A percentile compares a stretch with the other conserved stretches of the same genome.
phyloP scores from a whole-genome alignment of 53 echinoderm and acorn worm species.

The Glandiceps talaboti region DNA sequence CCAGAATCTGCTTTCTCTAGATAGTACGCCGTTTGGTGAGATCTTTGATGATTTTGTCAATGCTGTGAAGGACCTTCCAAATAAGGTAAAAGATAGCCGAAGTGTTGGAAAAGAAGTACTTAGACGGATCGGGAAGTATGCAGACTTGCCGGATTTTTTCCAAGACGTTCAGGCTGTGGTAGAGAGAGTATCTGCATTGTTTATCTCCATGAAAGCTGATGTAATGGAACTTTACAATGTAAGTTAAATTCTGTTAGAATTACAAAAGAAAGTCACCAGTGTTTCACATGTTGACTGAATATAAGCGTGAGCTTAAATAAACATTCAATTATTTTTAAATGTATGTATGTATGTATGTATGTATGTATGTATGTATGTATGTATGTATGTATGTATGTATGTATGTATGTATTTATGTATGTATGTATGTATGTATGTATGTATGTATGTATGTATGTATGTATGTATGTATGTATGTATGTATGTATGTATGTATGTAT shows the following conservation, averaged over 20 bases:
- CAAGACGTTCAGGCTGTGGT: conserved; percentile 7
- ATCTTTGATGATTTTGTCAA: background rate
- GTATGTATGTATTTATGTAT: no score
- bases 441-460: no score
- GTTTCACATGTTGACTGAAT: no score
- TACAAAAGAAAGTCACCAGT: no score
- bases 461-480: no score
- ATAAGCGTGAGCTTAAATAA: no score
- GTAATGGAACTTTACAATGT: conserved; percentile 40
- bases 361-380: no score
- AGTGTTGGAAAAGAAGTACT: background rate
- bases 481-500: no score
- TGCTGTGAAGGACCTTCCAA: background rate
- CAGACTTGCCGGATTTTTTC: conserved; percentile 18
- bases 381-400: background rate
- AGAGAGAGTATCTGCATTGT: conserved; percentile 17
- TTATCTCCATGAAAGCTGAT: conserved; percentile 31
- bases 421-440: no score
- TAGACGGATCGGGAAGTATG: conserved; percentile 3
- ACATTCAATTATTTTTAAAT: no score
- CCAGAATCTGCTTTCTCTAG: background rate
- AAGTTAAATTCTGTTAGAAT: no score
- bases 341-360: no score
- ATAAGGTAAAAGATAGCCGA: background rate
- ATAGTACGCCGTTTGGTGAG: background rate